Base-by-base conservation (phyloP, 2,113 vertebrate species). In the Ellobius talpinus region DNA sequence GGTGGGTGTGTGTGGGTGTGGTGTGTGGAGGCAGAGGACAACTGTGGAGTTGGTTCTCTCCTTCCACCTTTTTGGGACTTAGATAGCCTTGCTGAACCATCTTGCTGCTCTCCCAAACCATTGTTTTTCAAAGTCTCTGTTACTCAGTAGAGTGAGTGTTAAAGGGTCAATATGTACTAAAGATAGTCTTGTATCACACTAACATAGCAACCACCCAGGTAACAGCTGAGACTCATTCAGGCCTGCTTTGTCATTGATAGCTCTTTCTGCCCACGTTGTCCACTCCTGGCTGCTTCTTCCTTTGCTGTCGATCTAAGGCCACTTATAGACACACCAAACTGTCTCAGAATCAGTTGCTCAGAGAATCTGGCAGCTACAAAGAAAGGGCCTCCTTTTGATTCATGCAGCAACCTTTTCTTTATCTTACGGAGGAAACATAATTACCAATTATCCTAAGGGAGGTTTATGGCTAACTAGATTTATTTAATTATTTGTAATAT, bases 401-500 rank as follows among this genome's bases (percentile, higher is more conserved):
- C 66, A 61, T 66, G 47, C 19, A 42, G 16, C 65, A 91, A 16
- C 33, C 3, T 61, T 87, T 90, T 89, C 8, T 73, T 89, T 87
- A 50, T 50, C 4, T 89, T 85, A 74, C 63, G 23, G 55, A 82
- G 42, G 86, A 92, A 70, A 92, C 33, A 23, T 36, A 74, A 94
- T 65, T 61, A 82, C 87, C 65, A 84, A 6, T 91, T 85, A 39
- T 95, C 88, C 82, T 66, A 81, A 66, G 21, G 13, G 50, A 87
- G 42, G 7, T 89, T 91, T 55, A 47, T 68, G 6, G 36, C 16
- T 70, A 66, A 70, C 26, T 84, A 13, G 45, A 87, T 92, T 72
- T 72, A 81, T 79, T 90, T 65, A 76, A 65, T 78, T 77, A 66
- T 93, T 50, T 93, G 50, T 88, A 33, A 26, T 68, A 33, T 61